Conservation (phyloP, 2,888 invertebrate species). For the Ischnura elegans region DNA sequence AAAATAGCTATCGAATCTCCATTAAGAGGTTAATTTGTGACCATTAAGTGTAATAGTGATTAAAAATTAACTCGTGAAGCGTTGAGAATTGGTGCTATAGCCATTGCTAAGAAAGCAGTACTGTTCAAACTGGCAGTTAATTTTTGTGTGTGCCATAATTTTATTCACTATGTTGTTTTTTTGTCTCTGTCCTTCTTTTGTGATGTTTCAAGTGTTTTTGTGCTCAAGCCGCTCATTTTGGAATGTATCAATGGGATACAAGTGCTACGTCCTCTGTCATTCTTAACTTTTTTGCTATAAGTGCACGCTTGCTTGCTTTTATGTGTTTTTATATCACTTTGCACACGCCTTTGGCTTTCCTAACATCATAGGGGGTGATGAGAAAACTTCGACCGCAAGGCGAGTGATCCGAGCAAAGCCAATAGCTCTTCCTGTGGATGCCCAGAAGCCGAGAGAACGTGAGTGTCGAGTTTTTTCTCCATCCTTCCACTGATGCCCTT, state of each 20-base stretch:
- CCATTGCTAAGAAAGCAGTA: too few species aligned
- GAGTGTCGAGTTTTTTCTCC: conserved; percentile 77
- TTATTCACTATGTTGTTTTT: conserved; percentile 72
- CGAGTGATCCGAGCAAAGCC: conserved; percentile 83
- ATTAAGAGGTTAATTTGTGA: too few species aligned
- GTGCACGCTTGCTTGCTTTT: conserved; percentile 74
- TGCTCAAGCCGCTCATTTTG: neutral
- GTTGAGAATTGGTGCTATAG: too few species aligned
- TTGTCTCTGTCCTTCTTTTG: neutral
- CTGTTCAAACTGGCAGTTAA: too few species aligned
- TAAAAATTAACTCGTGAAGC: too few species aligned
- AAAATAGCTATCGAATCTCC: too few species aligned
- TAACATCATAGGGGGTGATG: conserved; percentile 74
- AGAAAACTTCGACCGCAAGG: conserved; percentile 79
- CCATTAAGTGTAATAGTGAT: too few species aligned
- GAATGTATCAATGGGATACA: conserved; percentile 71
- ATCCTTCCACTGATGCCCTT: neutral
- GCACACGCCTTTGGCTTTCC: conserved; percentile 69
- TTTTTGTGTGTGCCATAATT: too few species aligned
- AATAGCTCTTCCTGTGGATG: conserved; percentile 84
- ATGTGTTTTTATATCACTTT: conserved; percentile 70
- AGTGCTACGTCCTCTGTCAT: conserved; percentile 69
- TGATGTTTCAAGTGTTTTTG: neutral
- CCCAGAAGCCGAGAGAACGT: conserved; percentile 83
- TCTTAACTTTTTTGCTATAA: conserved; percentile 69